Conservation (phyloP, 2,888 invertebrate genomes). For the Cephus pulcher region DNA sequence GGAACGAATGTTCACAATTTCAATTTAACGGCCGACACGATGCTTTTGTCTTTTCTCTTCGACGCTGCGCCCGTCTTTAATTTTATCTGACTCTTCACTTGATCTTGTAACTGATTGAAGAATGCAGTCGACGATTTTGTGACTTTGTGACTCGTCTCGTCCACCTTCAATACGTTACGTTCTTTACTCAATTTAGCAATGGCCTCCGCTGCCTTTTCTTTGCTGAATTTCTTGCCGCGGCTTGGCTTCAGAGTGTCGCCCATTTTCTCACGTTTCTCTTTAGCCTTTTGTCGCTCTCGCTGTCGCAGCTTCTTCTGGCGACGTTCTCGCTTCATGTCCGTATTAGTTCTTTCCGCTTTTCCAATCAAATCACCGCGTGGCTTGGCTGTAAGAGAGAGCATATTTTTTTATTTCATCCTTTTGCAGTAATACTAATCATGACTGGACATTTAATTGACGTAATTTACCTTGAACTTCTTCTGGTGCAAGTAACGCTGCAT, state of each 20-base stretch:
- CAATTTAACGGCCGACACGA: conserved; percentile 71
- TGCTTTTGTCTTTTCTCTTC: conserved; percentile 58
- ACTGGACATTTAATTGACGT: conserved; percentile 1
- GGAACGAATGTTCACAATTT: conserved; percentile 69
- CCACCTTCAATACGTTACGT: conserved; percentile 72
- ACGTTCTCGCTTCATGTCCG: conserved; percentile 90
- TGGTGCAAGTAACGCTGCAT: conserved; percentile 88
- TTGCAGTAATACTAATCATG: not conserved
- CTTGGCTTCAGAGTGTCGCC: conserved; percentile 64
- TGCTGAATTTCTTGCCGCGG: conserved; percentile 69
- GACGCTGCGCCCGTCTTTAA: conserved; percentile 60
- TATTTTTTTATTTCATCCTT: conserved; percentile 10
- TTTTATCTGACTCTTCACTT: conserved; percentile 71
- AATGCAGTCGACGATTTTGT: conserved; percentile 85
- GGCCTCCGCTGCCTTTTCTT: conserved; percentile 72
- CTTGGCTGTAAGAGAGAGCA: conserved; percentile 58
- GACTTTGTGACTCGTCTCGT: conserved; percentile 64
- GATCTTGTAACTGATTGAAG: conserved; percentile 87
- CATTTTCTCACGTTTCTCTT: conserved; percentile 64
- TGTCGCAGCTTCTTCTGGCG: conserved; percentile 88
- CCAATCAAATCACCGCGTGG: conserved; percentile 72
- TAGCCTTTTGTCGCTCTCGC: conserved; percentile 68
- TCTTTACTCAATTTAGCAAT: conserved; percentile 75
- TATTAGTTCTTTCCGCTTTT: conserved; percentile 83
- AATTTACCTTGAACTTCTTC: conserved; percentile 84